Evolutionary conservation across 1,140 invertebrate species (phyloP).

Genomic region (Drosophila bocqueti): DNA sequence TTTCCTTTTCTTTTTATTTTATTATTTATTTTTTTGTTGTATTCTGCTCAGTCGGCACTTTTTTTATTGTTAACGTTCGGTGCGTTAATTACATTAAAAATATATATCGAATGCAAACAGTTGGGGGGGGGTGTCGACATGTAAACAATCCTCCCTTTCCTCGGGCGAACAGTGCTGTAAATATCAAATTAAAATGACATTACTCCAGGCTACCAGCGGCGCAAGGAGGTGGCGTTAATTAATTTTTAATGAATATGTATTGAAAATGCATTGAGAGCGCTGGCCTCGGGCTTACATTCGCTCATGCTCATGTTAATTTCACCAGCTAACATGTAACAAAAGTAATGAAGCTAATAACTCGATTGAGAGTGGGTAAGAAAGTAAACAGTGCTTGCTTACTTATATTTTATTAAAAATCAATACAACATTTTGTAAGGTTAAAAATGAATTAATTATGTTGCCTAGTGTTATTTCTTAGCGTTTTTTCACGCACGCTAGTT

Average conservation of each 20-base stretch:
- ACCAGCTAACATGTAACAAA: not conserved
- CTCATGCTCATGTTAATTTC: constrained; percentile 26
- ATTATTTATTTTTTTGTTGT: not conserved
- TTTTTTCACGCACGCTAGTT: not conserved
- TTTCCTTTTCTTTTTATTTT: not conserved
- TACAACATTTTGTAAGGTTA: no score
- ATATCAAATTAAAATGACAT: constrained; percentile 73
- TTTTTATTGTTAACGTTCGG: constrained; percentile 21
- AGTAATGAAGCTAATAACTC: not conserved
- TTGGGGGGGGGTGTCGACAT: not conserved
- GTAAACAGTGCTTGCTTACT: not conserved
- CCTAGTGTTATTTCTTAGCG: not conserved
- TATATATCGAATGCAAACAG: constrained; percentile 52
- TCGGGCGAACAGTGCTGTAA: constrained; percentile 29
- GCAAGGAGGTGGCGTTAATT: constrained; percentile 49
- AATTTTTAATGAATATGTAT: constrained; percentile 77
- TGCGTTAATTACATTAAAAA: constrained; percentile 71
- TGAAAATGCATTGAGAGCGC: constrained; percentile 65
- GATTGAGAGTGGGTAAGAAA: not conserved
- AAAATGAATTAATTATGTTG: not conserved
- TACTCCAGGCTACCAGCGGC: constrained; percentile 31
- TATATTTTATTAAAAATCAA: not conserved
- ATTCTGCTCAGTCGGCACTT: not conserved
- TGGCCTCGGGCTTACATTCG: not conserved
- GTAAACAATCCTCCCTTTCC: not conserved